phyloP scores from a whole-genome alignment of 2,797 vertebrate species.

The Columba guinea region DNA sequence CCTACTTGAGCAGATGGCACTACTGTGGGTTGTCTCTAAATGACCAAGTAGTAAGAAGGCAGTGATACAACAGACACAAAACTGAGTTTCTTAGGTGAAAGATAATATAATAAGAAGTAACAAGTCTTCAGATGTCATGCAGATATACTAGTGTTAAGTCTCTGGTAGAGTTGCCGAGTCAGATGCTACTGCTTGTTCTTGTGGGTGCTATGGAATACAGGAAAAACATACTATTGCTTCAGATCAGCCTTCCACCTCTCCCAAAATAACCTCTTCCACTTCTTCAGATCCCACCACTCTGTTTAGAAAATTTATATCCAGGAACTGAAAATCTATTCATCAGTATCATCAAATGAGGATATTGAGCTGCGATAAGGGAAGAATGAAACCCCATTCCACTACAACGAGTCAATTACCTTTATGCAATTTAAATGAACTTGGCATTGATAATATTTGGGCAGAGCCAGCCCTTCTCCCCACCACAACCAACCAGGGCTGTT shows the following conservation, averaged over 20 bases:
- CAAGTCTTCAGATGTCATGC: not conserved
- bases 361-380: not conserved
- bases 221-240: not conserved
- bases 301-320: not conserved
- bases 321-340: not conserved
- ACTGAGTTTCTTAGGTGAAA: not conserved
- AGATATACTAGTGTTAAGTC: not conserved
- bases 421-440: slow-evolving; percentile 20
- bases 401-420: not conserved
- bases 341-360: not conserved
- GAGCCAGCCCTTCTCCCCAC: not conserved
- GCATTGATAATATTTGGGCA: not conserved
- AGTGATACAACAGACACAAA: not conserved
- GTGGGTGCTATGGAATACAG: fast-evolving
- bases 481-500: not conserved
- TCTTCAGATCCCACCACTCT: not conserved
- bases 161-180: not conserved
- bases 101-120: not conserved
- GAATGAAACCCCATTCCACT: slow-evolving; percentile 21
- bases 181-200: not conserved
- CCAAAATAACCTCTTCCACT: not conserved
- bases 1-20: not conserved
- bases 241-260: not conserved
- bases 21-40: not conserved
- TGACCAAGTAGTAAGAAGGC: not conserved